Conservation (phyloP, 2,113 vertebrate genomes). For the Osmerus mordax region DNA sequence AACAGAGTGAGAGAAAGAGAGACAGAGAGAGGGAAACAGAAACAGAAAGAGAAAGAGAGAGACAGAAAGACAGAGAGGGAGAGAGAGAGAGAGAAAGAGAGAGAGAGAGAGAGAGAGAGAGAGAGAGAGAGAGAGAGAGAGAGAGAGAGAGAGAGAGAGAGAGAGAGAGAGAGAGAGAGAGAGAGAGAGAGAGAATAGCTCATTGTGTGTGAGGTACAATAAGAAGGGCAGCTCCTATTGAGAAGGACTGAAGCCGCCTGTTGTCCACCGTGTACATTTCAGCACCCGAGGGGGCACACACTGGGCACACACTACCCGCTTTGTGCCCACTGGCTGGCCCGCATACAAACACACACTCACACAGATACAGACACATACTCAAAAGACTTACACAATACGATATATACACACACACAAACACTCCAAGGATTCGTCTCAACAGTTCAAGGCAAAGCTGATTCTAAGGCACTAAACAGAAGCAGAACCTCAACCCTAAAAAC, state of each 20-base stretch:
- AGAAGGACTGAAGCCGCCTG: conserved; percentile 72
- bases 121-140: conserved; percentile 55
- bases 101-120: conserved; percentile 17
- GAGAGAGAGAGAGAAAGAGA: conserved; percentile 1
- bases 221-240: conserved; percentile 79
- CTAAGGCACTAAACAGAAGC: not conserved
- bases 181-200: conserved; percentile 67
- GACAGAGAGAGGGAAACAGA: conserved; percentile 21
- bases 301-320: conserved; percentile 50
- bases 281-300: conserved; percentile 62
- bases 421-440: not conserved
- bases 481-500: not conserved
- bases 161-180: conserved; percentile 58
- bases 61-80: conserved; percentile 45
- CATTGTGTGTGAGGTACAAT: conserved; percentile 80
- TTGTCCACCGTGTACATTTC: conserved; percentile 73
- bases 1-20: not conserved
- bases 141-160: conserved; percentile 41
- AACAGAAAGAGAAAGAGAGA: not conserved
- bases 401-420: conserved; percentile 9
- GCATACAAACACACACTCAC: conserved; percentile 57
- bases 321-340: conserved; percentile 65
- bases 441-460: not conserved
- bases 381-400: not conserved
- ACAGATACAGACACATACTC: conserved; percentile 22